A percentile compares a stretch with the other conserved stretches of the same genome.
These are phyloP conservation scores for Maccullochella peelii DNA, from an alignment of 2,113 vertebrate species.

Conservation along the genomic window DNA sequence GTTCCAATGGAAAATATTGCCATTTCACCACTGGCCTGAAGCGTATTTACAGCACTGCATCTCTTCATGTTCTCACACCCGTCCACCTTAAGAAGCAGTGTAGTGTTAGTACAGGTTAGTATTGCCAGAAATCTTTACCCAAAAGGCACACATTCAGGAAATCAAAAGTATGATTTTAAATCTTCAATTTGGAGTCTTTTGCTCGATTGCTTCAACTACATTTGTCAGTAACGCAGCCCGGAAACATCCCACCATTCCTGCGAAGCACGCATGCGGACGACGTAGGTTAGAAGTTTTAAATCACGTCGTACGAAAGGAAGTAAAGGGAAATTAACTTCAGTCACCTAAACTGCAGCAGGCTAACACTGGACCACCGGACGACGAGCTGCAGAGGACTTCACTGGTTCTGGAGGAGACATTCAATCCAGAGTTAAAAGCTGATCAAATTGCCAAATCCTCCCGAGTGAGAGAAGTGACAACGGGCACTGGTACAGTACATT, in stretches of 20 bases:
- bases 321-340: constrained; percentile 1
- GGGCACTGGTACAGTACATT: constrained; percentile 32
- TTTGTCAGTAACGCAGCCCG: background rate
- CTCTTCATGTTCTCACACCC: background rate
- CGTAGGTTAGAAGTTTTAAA: background rate
- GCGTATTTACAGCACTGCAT: constrained; percentile 60
- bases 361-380: constrained; percentile 9
- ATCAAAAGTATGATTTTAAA: background rate
- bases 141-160: constrained; percentile 57
- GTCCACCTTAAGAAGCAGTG: constrained; percentile 16
- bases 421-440: constrained; percentile 22
- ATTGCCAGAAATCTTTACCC: constrained; percentile 14
- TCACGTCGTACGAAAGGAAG: background rate
- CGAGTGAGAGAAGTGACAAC: constrained; percentile 3
- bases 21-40: constrained; percentile 63
- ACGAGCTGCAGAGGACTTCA: background rate
- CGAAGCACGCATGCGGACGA: constrained; percentile 18
- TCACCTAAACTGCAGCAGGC: too few species aligned
- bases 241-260: background rate
- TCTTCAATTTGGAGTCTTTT: background rate
- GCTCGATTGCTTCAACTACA: background rate
- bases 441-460: background rate
- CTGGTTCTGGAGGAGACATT: background rate
- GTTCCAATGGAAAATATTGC: constrained; percentile 73
- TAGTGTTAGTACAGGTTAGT: constrained; percentile 45